Conservation (phyloP, 2,797 vertebrate genomes). For the Neosalanx taihuensis region DNA sequence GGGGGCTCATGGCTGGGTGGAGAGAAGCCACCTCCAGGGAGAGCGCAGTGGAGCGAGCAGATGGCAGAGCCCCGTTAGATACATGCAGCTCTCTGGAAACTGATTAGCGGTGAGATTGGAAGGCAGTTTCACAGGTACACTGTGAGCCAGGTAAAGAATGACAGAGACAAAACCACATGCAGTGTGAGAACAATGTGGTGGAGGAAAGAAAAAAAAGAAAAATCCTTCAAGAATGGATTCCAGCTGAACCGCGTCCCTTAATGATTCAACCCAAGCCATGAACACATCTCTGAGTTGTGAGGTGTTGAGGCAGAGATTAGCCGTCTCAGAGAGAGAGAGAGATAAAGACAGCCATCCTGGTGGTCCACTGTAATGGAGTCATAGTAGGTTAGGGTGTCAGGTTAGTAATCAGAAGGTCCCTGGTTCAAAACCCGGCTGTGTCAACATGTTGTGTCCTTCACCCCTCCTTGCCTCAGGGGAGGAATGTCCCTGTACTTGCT, state of each 20-base stretch:
- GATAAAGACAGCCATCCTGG: no score
- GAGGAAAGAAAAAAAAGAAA: not conserved
- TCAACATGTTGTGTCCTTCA: no score
- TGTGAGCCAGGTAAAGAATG: constrained; percentile 18
- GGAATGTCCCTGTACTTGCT: no score
- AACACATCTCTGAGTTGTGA: not conserved
- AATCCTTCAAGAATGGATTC: not conserved
- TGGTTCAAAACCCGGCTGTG: no score
- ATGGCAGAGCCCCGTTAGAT: constrained; percentile 4
- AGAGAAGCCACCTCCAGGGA: constrained; percentile 1
- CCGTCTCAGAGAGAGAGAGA: no score
- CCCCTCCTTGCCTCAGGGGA: no score
- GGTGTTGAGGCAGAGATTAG: not conserved
- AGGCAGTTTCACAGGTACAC: constrained; percentile 21
- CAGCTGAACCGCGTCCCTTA: no score
- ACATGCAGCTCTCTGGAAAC: not conserved
- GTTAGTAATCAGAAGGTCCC: no score
- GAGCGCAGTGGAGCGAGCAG: constrained; percentile 6
- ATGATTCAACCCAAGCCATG: not conserved
- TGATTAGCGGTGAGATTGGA: constrained; percentile 16
- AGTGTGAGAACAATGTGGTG: not conserved
- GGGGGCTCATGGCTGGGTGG: not conserved
- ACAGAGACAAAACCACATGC: not conserved
- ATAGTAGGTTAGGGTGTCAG: no score
- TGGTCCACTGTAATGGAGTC: not conserved